A percentile compares a stretch with the other conserved stretches of the same genome.
phyloP scores from a whole-genome alignment of 1,140 invertebrate genomes.

The Maconellicoccus hirsutus region DNA sequence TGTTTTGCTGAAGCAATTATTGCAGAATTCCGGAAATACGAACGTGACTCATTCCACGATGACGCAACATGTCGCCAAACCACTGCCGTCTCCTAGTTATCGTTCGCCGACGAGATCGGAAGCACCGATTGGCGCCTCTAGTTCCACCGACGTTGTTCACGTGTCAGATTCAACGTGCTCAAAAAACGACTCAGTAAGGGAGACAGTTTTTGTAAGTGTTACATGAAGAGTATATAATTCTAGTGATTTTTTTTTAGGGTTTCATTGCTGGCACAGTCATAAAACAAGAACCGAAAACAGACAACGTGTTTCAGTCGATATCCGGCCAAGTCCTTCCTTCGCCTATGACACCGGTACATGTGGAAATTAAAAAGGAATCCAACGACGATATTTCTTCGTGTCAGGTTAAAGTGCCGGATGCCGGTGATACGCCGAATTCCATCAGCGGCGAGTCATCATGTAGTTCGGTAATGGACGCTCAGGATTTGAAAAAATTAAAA shows the following conservation, averaged over 20 bases:
- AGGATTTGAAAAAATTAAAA: conserved; percentile 49
- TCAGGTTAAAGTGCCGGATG: neutral
- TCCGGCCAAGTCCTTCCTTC: neutral
- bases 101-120: conserved; percentile 24
- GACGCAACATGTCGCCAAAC: conserved; percentile 25
- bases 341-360: conserved; percentile 23
- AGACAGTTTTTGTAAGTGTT: neutral
- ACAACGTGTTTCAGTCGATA: too few species aligned
- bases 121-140: neutral
- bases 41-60: conserved; percentile 38
- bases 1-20: conserved; percentile 74
- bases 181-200: neutral
- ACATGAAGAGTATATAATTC: too few species aligned
- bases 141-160: neutral
- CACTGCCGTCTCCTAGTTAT: conserved; percentile 27
- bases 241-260: too few species aligned
- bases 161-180: neutral
- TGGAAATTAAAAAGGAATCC: conserved; percentile 25
- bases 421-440: conserved; percentile 1
- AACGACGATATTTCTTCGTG: conserved; percentile 6
- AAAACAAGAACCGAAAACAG: neutral
- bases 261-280: neutral
- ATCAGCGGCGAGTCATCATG: conserved; percentile 5
- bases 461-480: neutral
- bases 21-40: conserved; percentile 69